A percentile compares a stretch with the other conserved stretches of the same genome.
Conservation (phyloP, 2,888 invertebrate species). For the Phaedon cochleariae region DNA sequence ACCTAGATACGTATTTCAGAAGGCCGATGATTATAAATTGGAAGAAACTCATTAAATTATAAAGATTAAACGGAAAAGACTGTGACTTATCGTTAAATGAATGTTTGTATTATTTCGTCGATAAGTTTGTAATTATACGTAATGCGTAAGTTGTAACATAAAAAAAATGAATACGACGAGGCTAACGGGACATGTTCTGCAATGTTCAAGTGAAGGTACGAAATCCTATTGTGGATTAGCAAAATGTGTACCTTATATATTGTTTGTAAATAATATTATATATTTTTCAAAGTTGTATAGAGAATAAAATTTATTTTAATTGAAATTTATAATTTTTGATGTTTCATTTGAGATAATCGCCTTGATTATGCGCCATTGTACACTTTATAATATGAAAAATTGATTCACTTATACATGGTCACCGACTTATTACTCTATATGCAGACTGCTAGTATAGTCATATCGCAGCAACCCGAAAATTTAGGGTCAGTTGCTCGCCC, state of each 20-base stretch:
- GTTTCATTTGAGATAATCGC: background rate
- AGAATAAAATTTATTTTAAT: slow-evolving; percentile 43
- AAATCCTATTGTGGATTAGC: slow-evolving; percentile 30
- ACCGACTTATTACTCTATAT: too few species aligned
- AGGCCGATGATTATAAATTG: slow-evolving; percentile 52
- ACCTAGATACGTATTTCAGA: background rate
- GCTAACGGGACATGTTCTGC: slow-evolving; percentile 57
- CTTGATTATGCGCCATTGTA: background rate
- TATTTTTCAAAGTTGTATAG: slow-evolving; percentile 57
- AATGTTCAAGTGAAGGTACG: slow-evolving; percentile 47
- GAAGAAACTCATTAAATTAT: slow-evolving; percentile 38
- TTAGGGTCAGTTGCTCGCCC: too few species aligned
- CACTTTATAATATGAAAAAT: too few species aligned
- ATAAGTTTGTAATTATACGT: slow-evolving; percentile 47
- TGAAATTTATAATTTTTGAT: background rate
- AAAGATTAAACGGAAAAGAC: slow-evolving; percentile 50
- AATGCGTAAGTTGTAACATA: slow-evolving; percentile 39
- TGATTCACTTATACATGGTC: too few species aligned
- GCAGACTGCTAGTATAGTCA: too few species aligned
- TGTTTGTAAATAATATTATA: slow-evolving; percentile 56
- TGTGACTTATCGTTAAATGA: slow-evolving; percentile 48
- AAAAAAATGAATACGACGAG: slow-evolving; percentile 47
- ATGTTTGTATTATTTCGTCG: slow-evolving; percentile 37
- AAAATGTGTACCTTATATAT: slow-evolving; percentile 42
- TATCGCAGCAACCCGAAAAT: too few species aligned